These are phyloP conservation scores for Cairina moschata DNA, from an alignment of 2,113 vertebrate species.

Conservation along the genomic window DNA sequence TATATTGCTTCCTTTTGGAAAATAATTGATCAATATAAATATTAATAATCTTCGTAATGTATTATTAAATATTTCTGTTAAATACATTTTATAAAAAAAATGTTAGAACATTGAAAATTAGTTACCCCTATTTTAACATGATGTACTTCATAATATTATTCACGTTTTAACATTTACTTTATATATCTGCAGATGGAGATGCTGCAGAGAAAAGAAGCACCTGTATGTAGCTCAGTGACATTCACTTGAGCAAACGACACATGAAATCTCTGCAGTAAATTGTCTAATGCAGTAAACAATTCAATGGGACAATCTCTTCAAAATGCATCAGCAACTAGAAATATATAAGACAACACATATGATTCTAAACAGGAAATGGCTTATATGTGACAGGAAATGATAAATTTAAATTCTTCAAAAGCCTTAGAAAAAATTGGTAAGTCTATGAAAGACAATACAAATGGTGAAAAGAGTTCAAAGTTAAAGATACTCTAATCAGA, in stretches of 20 bases:
- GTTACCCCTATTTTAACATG: fast-evolving
- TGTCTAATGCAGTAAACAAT: background rate
- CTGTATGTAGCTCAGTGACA: background rate
- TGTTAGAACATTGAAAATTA: background rate
- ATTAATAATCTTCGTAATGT: background rate
- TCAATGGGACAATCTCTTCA: background rate
- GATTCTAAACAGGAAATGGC: background rate
- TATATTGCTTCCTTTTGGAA: background rate
- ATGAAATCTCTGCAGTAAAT: background rate
- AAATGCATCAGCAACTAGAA: background rate
- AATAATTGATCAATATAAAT: background rate
- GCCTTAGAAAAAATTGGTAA: background rate
- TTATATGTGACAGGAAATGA: background rate
- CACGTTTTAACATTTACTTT: background rate
- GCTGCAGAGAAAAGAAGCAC: background rate
- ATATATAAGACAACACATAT: background rate
- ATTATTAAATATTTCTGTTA: background rate
- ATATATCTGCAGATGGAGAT: background rate
- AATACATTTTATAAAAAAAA: background rate
- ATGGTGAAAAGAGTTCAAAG: background rate
- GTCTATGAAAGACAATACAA: background rate
- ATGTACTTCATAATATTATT: background rate
- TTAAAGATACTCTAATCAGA: background rate
- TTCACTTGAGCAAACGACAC: background rate
- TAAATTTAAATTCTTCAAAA: background rate